Evolutionary conservation across 2,888 invertebrate species (phyloP).

Genomic region (Drosophila gaucha): DNA sequence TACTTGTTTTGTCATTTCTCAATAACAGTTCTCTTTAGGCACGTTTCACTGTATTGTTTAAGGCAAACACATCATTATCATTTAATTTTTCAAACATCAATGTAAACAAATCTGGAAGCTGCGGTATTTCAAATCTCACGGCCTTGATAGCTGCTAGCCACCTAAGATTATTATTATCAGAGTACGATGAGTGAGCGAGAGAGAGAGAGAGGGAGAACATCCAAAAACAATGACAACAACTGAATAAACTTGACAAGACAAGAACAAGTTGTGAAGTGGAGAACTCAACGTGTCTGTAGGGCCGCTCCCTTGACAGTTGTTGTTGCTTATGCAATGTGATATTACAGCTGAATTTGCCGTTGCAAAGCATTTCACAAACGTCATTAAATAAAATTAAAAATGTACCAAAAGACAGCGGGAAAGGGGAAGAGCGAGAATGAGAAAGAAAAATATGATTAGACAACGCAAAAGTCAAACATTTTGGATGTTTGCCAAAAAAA

Average conservation of each 20-base stretch:
- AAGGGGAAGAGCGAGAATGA: constrained; percentile 20
- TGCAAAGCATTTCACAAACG: constrained; percentile 36
- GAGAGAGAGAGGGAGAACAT: neutral
- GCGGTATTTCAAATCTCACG: constrained; percentile 55
- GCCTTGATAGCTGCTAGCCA: constrained; percentile 48
- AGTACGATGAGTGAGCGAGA: neutral
- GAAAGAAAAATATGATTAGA: constrained; percentile 47
- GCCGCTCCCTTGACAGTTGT: constrained; percentile 4
- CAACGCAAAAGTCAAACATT: constrained; percentile 40
- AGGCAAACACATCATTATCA: constrained; percentile 53
- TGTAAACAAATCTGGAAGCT: constrained; percentile 72
- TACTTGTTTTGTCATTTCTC: neutral
- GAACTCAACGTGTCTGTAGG: constrained; percentile 14
- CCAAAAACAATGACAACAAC: constrained; percentile 28
- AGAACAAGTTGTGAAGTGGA: constrained; percentile 21
- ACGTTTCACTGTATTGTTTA: constrained; percentile 23
- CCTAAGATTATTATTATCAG: constrained; percentile 33
- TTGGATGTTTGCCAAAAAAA: constrained; percentile 63
- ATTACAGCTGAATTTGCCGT: constrained; percentile 6
- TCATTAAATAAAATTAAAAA: constrained; percentile 34
- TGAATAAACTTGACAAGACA: constrained; percentile 30
- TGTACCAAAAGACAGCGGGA: constrained; percentile 24
- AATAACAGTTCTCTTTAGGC: neutral
- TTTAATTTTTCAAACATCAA: constrained; percentile 38
- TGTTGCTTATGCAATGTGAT: constrained; percentile 62